phyloP scores from a whole-genome alignment of 2,797 vertebrate species.

The Mus spretus region DNA sequence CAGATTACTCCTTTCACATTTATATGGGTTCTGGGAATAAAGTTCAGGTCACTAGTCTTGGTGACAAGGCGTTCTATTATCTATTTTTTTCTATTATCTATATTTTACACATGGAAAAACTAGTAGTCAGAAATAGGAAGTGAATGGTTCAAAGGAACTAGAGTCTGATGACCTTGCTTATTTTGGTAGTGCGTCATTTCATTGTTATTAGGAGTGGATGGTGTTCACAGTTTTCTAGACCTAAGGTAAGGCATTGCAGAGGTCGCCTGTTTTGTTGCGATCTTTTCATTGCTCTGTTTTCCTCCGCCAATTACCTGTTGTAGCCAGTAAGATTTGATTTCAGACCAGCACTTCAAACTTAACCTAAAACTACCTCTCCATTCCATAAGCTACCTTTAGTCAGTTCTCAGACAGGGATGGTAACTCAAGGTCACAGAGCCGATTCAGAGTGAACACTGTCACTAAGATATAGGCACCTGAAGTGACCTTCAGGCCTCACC shows the following conservation, averaged over 20 bases:
- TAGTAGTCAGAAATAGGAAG: neutral
- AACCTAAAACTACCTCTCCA: neutral
- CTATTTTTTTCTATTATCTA: neutral
- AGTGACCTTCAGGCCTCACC: neutral
- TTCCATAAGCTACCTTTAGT: constrained; percentile 18
- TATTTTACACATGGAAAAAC: neutral
- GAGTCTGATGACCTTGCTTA: neutral
- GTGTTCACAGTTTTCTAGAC: neutral
- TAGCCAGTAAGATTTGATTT: neutral
- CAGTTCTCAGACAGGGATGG: constrained; percentile 12
- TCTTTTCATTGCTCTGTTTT: neutral
- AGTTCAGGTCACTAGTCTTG: neutral
- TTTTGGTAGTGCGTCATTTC: neutral
- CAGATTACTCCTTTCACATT: neutral
- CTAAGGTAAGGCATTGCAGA: neutral
- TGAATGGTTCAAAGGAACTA: neutral
- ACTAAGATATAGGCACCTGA: neutral
- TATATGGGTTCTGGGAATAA: neutral
- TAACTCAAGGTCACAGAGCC: constrained; percentile 26
- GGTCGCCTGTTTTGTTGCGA: neutral
- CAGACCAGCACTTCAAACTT: neutral
- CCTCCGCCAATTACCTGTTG: neutral
- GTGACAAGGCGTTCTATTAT: neutral
- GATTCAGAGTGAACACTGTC: constrained; percentile 5
- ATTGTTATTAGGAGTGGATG: neutral